A percentile compares a stretch with the other conserved stretches of the same genome.
phyloP scores from a whole-genome alignment of 2,888 invertebrate genomes.

The Apocheima hispidaria region DNA sequence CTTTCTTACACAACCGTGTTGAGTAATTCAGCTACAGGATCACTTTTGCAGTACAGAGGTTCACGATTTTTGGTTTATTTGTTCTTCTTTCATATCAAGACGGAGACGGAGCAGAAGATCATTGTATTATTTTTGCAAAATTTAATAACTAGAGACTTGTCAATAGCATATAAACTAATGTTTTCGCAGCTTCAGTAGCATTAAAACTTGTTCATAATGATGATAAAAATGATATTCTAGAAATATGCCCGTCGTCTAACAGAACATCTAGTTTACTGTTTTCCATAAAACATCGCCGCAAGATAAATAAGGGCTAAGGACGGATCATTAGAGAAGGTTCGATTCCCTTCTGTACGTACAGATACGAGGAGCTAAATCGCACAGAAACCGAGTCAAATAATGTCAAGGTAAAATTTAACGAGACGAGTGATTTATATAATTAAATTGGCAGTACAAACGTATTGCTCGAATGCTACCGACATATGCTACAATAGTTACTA shows the following conservation, averaged over 20 bases:
- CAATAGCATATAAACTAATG: too few species aligned
- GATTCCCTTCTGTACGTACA: constrained; percentile 37
- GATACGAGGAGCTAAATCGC: constrained; percentile 37
- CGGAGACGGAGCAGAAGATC: too few species aligned
- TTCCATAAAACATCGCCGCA: constrained; percentile 23
- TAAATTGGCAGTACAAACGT: neutral
- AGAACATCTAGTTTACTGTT: constrained; percentile 4
- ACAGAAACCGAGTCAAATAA: constrained; percentile 25
- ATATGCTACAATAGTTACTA: too few species aligned
- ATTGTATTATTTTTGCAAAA: too few species aligned
- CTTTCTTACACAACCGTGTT: constrained; percentile 33
- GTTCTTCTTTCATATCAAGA: too few species aligned
- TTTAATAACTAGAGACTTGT: too few species aligned
- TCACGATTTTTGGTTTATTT: neutral
- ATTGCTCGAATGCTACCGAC: too few species aligned
- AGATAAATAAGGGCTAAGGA: constrained; percentile 43
- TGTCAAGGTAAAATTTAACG: constrained; percentile 26
- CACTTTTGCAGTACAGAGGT: constrained; percentile 3
- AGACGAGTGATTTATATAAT: neutral
- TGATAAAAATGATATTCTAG: too few species aligned
- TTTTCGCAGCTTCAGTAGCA: too few species aligned
- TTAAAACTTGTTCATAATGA: too few species aligned
- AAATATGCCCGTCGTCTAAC: too few species aligned
- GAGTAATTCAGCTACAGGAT: constrained; percentile 22
- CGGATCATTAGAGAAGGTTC: constrained; percentile 45